Base-by-base conservation (phyloP, 2,888 invertebrate genomes). In the Cremastinae sp. region DNA sequence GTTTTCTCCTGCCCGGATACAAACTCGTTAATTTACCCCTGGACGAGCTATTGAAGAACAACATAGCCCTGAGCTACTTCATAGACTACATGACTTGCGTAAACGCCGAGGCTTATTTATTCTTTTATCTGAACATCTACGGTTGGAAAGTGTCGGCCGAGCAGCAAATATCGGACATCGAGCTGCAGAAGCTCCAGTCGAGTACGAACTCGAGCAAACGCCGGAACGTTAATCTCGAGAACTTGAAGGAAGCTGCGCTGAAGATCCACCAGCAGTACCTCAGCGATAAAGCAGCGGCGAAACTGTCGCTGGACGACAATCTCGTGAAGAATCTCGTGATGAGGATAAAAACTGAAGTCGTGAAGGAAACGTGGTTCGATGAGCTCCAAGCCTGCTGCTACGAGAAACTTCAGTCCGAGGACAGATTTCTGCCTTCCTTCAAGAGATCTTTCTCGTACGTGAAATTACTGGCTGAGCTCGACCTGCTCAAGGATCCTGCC, bases 341-440 rank as follows among this genome's bases (percentile, higher is more conserved):
- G 28, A 91, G 92, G 83, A 93, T 95, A 72, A 91, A 93, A 80
- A 93, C 92, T 64, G 94, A 94, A 84, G 83, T 88, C 22, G 93
- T 94, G 3, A 91, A 91, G 22, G 94, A 95, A 72, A 91, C 92
- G 1, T 96, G 97, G 92, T 98, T 98, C 89, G 97, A 97, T 86
- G 95, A 95, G 76, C 92, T 96, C 14, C 95, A 96, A 89, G 91
- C 92, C 76, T 93, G 92, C 65, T 92, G 95, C 28, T 93, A 93
- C 78, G 93, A 93, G 82, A 94, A 90, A 85, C 75, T 90, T 20
- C 90, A 92, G 83, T 91, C 88, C 53, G 93, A 94, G 66, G 92
- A 93, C 22, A 91, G 91, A 69, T 94, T 92, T 85, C 90, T 93
- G 64, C 93, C 93, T 0, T 91, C 93, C 0, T 96, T 96, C 87